A percentile compares a stretch with the other conserved stretches of the same genome.
phyloP scores from a whole-genome alignment of 2,797 vertebrate species.

The Tragelaphus oryx region DNA sequence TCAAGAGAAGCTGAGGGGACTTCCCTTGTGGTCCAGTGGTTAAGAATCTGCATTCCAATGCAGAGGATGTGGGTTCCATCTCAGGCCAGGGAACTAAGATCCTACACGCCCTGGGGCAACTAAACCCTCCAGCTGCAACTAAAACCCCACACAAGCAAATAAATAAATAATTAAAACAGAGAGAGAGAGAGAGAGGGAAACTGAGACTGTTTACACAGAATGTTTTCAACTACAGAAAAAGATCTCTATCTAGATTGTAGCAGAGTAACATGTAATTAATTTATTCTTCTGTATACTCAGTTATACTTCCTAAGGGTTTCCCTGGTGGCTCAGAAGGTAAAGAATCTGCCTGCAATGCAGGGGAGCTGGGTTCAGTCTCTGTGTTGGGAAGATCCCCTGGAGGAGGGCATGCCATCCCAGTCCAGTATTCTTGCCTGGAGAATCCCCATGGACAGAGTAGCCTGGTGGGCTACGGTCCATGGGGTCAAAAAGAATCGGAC shows the following conservation, averaged over 20 bases:
- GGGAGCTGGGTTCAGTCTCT: background rate
- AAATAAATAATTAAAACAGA: background rate
- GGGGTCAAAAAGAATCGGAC: background rate
- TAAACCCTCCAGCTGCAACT: background rate
- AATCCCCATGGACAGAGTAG: background rate
- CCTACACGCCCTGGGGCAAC: background rate
- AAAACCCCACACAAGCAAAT: background rate
- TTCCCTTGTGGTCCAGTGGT: background rate
- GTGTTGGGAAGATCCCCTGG: background rate
- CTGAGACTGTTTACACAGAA: background rate
- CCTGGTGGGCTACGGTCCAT: background rate
- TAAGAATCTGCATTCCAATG: background rate
- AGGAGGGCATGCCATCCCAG: background rate
- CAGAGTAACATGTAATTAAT: background rate
- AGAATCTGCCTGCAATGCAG: background rate
- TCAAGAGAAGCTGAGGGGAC: background rate
- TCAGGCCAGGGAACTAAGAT: background rate
- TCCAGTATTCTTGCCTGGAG: background rate
- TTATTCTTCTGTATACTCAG: conserved; percentile 24
- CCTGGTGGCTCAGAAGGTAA: background rate
- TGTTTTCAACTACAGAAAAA: background rate
- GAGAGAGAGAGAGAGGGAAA: background rate
- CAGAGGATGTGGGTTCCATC: background rate
- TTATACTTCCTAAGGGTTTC: background rate
- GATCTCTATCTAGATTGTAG: background rate